These are phyloP conservation scores for Balaenoptera acutorostrata DNA, from an alignment of 2,113 vertebrate genomes.

Conservation along the genomic window DNA sequence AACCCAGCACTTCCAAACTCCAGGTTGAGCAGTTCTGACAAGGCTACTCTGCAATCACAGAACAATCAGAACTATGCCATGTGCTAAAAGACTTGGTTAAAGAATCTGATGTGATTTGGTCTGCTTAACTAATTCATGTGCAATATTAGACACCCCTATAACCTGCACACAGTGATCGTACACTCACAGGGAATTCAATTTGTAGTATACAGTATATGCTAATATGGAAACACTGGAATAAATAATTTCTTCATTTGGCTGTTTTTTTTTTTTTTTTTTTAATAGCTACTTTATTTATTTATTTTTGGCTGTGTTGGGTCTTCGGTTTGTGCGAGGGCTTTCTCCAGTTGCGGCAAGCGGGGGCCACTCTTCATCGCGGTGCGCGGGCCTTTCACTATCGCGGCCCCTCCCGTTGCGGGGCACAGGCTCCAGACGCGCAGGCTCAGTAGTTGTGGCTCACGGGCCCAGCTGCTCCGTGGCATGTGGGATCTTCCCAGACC, in stretches of 20 bases:
- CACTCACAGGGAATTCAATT: conserved; percentile 34
- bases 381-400: too few relatives aligned
- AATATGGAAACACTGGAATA: neutral
- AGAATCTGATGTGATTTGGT: neutral
- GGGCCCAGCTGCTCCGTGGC: too few relatives aligned
- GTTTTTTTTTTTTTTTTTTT: too few relatives aligned
- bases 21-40: neutral
- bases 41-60: neutral
- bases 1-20: neutral
- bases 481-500: too few relatives aligned
- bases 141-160: conserved; percentile 47
- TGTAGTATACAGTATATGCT: neutral
- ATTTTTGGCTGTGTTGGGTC: too few relatives aligned
- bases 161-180: conserved; percentile 6
- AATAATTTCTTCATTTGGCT: neutral
- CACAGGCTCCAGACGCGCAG: too few relatives aligned
- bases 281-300: too few relatives aligned
- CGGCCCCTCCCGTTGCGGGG: too few relatives aligned
- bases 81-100: neutral
- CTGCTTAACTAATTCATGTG: neutral
- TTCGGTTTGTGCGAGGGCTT: too few relatives aligned
- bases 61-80: neutral
- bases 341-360: too few relatives aligned
- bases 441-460: too few relatives aligned
- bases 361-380: too few relatives aligned